Evolutionary conservation across 1,140 invertebrate species (phyloP).

Genomic region (Trichonephila inaurata): DNA sequence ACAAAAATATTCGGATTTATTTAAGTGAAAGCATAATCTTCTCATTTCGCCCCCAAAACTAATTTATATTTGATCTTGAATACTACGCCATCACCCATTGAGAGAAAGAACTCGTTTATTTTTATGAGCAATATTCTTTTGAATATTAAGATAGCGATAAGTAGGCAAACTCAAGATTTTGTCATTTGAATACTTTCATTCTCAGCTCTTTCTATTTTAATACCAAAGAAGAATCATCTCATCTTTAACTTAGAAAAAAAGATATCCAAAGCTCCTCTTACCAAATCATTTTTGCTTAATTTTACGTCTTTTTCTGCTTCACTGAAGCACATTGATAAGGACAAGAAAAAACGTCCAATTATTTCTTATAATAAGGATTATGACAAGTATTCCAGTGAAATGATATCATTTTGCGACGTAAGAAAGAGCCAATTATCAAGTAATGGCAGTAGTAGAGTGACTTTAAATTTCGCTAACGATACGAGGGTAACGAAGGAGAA

Average conservation of each 20-base stretch:
- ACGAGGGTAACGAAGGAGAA: constrained; percentile 1
- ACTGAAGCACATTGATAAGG: background rate
- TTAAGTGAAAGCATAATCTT: no score
- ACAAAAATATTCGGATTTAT: no score
- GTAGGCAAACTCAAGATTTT: no score
- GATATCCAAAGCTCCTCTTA: background rate
- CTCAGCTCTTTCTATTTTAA: no score
- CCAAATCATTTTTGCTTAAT: background rate
- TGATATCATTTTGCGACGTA: background rate
- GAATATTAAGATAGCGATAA: no score
- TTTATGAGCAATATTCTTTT: no score
- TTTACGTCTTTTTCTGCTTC: constrained; percentile 6
- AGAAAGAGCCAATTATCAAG: constrained; percentile 9
- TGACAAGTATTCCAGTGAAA: background rate
- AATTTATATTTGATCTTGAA: no score
- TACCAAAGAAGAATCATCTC: no score
- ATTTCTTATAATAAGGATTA: constrained; percentile 13
- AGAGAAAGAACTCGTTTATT: no score
- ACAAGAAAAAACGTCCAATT: background rate
- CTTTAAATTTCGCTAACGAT: background rate
- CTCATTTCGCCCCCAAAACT: no score
- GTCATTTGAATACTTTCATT: no score
- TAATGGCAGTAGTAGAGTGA: background rate
- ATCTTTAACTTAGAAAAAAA: background rate
- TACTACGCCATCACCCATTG: no score